Percentiles rank a stretch among this genome's conserved stretches.
Conservation (phyloP, 2,888 invertebrate species). For the Allolobophora icterica region DNA sequence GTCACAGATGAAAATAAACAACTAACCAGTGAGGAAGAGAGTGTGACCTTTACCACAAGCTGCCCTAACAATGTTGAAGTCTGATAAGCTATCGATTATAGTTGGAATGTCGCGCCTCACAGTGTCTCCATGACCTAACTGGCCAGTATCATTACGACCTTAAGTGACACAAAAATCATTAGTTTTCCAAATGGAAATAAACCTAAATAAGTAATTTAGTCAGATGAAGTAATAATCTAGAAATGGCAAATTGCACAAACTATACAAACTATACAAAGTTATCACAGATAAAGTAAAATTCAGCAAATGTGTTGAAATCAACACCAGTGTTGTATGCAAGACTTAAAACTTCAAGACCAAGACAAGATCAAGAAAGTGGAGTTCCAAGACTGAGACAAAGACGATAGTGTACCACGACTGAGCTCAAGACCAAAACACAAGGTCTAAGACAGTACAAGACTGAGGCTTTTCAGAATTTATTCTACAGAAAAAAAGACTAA, state of each 20-base stretch:
- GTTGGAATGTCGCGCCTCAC: constrained; percentile 77
- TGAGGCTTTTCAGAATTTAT: too few species aligned
- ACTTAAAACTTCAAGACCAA: neutral
- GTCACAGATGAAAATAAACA: neutral
- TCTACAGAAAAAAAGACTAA: too few species aligned
- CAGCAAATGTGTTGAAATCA: neutral
- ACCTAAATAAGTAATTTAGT: neutral
- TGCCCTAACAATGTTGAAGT: constrained; percentile 82
- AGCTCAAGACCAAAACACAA: too few species aligned
- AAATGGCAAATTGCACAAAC: neutral
- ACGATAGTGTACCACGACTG: too few species aligned
- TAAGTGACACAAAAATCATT: neutral
- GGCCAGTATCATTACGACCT: constrained; percentile 80
- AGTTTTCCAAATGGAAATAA: neutral
- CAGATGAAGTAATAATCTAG: neutral
- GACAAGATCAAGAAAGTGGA: too few species aligned
- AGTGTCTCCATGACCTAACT: constrained; percentile 83
- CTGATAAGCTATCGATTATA: constrained; percentile 77
- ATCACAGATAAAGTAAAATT: neutral
- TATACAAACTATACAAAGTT: neutral
- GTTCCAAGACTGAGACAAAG: too few species aligned
- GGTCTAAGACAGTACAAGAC: too few species aligned
- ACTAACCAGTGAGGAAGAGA: constrained; percentile 79
- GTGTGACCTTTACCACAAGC: constrained; percentile 87
- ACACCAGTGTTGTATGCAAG: neutral